Evolutionary conservation across 2,888 invertebrate species (phyloP).

Genomic region (Polia nebulosa): DNA sequence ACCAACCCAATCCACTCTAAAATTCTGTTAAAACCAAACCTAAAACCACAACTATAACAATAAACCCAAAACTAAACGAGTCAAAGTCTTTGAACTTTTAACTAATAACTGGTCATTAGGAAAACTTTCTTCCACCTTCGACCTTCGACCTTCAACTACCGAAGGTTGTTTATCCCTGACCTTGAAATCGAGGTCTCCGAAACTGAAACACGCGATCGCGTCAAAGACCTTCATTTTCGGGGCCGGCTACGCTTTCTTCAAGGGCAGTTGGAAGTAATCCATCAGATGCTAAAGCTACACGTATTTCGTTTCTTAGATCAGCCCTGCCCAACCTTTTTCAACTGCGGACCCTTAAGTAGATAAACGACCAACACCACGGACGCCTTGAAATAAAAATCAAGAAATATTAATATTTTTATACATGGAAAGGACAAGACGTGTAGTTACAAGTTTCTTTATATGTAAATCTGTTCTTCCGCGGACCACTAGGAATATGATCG

Average conservation of each 20-base stretch:
- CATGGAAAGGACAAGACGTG: too few relatives aligned
- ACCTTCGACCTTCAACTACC: slow-evolving; percentile 31
- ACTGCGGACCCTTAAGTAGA: too few relatives aligned
- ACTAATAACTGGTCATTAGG: slow-evolving; percentile 5
- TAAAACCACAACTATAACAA: background rate
- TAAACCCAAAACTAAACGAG: slow-evolving; percentile 6
- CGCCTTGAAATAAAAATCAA: too few relatives aligned
- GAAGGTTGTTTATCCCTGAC: slow-evolving; percentile 46
- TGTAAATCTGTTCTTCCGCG: too few relatives aligned
- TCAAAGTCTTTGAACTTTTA: slow-evolving; percentile 27
- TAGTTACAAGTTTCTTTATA: too few relatives aligned
- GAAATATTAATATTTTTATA: too few relatives aligned
- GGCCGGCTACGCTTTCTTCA: slow-evolving; percentile 30
- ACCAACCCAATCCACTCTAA: background rate
- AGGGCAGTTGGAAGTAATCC: slow-evolving; percentile 34
- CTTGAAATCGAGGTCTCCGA: slow-evolving; percentile 51
- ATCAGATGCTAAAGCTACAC: slow-evolving; percentile 12
- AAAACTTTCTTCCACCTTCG: background rate
- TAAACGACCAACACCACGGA: too few relatives aligned
- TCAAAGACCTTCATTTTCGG: slow-evolving; percentile 57
- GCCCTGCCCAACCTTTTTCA: too few relatives aligned
- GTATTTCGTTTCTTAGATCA: background rate
- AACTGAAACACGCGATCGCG: slow-evolving; percentile 45
- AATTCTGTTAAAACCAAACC: slow-evolving; percentile 10
- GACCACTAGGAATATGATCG: too few relatives aligned